Conservation (phyloP, 2,797 vertebrate genomes). For the Hippopotamyrus pictus region DNA sequence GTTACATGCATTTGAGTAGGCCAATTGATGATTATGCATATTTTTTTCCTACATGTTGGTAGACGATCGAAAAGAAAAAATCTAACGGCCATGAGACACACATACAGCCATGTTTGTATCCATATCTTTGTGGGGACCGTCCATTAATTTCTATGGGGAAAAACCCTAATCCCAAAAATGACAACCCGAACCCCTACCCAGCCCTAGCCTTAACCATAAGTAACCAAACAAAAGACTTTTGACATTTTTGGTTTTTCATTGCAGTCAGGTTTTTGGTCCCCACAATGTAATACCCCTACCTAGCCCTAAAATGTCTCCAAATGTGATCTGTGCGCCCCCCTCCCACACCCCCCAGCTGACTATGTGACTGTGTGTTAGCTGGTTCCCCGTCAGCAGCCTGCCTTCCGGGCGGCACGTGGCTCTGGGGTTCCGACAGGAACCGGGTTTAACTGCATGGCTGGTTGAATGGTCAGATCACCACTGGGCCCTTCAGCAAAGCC, state of each 20-base stretch:
- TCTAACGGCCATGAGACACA: background rate
- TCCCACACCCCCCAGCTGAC: background rate
- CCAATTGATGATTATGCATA: background rate
- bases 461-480: background rate
- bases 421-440: conserved; percentile 33
- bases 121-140: background rate
- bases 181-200: background rate
- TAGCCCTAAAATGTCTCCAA: no score
- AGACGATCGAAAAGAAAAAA: background rate
- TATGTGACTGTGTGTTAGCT: background rate
- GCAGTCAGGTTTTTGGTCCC: background rate
- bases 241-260: background rate
- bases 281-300: background rate
- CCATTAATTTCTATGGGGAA: background rate
- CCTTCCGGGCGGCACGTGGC: conserved; percentile 31
- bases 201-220: background rate
- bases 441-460: background rate
- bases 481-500: background rate
- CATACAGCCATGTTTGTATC: background rate
- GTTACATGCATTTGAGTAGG: background rate
- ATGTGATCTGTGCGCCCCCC: no score
- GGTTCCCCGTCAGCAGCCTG: conserved; percentile 19
- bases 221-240: background rate
- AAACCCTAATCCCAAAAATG: background rate
- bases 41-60: background rate